Base-by-base conservation (phyloP, 2,888 invertebrate species). In the Eupithecia inturbata region DNA sequence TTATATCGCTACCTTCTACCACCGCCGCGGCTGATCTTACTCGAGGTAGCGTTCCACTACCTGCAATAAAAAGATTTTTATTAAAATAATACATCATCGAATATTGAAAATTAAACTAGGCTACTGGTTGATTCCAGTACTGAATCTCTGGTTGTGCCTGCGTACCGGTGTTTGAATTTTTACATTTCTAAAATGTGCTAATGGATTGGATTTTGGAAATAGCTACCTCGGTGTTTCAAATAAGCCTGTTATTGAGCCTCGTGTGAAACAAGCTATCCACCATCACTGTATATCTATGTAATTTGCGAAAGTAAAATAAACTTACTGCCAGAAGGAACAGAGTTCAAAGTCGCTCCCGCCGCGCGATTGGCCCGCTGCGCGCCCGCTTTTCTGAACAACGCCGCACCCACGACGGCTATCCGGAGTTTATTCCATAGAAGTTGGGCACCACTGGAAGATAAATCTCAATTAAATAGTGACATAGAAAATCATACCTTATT, bases 391-490 rank as follows among this genome's bases (percentile, higher is more conserved):
- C 97, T 96, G 88, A 99, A 99, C 84, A 98, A 95, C 6, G 98
- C 98, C 0, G 98, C 98, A 0, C 98, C 99, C 78, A 98, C 94
- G 28, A 99, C 97, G 0, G 98, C 98, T 87, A 98, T 98, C 76
- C 99, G 96, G 28, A 99, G 94, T 89, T 99, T 98, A 88, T 97
- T 98, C 99, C 99, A 99, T 83, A 98, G 95, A 26, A 98, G 90
- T 85, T 98, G 97, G 80, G 98, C 97, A 69, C 97, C 97, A 82
- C 97, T 96, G 77, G 0, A 81, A 82, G 19, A 63, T 7, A 49
- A 33, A 67, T 62, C 31, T 31, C 31, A 57, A 26, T 57, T 0
- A 22, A 57, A 57, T 57, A 12, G 57, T 14, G 10, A 57, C 26
- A 26, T 26, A 12, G 26, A 57, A 57, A 53, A 53, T 53, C 12